These are phyloP conservation scores for Craterocephalus amniculus DNA, from an alignment of 2,797 vertebrate species.

Conservation along the genomic window DNA sequence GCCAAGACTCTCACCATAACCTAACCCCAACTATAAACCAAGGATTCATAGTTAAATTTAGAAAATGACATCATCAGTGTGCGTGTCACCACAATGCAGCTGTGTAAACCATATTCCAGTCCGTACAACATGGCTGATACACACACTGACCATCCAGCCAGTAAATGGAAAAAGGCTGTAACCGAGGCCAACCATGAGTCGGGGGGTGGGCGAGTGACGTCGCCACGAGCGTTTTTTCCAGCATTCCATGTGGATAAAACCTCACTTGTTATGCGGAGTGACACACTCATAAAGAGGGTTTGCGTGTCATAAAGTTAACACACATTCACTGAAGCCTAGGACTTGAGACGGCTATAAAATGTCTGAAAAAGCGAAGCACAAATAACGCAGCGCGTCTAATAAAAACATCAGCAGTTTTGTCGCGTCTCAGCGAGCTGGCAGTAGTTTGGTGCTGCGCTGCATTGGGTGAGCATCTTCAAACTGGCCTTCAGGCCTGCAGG, in stretches of 20 bases:
- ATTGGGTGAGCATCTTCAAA: constrained; percentile 31
- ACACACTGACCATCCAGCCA: constrained; percentile 7
- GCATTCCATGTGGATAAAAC: constrained; percentile 55
- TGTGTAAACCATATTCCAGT: neutral
- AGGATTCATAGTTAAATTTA: neutral
- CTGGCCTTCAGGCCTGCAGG: constrained; percentile 27
- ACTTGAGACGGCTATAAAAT: constrained; percentile 32
- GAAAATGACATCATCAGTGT: neutral
- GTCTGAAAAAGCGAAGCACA: constrained; percentile 15
- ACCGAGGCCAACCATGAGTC: constrained; percentile 10
- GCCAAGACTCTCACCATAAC: neutral
- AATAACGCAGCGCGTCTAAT: constrained; percentile 28
- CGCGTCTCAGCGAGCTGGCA: constrained; percentile 21
- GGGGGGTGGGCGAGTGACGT: constrained; percentile 42
- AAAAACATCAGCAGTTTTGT: constrained; percentile 8
- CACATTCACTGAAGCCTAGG: neutral
- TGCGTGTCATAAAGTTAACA: constrained; percentile 40
- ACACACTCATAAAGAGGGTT: constrained; percentile 45
- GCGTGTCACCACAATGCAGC: neutral
- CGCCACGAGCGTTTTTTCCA: constrained; percentile 46
- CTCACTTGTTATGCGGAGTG: constrained; percentile 21
- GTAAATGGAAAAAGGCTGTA: constrained; percentile 61
- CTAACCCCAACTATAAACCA: neutral
- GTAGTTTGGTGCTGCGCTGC: constrained; percentile 1
- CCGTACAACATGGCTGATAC: neutral